Evolutionary conservation across 1,140 invertebrate species (phyloP).

Genomic region (Pseudomyrmex dendroicus): DNA sequence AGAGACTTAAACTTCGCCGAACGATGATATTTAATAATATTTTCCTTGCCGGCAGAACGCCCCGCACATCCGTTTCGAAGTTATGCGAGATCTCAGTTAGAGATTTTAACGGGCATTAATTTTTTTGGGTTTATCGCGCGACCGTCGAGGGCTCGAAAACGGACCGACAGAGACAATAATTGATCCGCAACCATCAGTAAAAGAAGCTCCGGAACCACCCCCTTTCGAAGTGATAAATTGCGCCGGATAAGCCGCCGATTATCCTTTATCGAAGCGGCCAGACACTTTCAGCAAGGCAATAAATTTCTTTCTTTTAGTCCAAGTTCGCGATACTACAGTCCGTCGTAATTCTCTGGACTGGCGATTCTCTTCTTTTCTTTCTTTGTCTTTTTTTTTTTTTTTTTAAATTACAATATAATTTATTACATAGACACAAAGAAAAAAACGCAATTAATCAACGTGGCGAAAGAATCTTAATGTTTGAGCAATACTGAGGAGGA

Average conservation of each 20-base stretch:
- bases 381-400: neutral
- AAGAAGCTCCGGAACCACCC: conserved; percentile 16
- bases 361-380: neutral
- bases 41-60: conserved; percentile 30
- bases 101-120: conserved; percentile 52
- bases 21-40: conserved; percentile 60
- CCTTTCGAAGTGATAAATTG: conserved; percentile 53
- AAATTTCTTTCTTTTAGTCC: conserved; percentile 44
- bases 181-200: conserved; percentile 27
- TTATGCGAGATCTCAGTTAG: conserved; percentile 42
- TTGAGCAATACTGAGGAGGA: neutral
- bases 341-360: conserved; percentile 30
- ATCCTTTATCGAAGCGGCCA: conserved; percentile 47
- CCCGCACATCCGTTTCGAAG: conserved; percentile 46
- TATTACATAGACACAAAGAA: conserved; percentile 11
- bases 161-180: conserved; percentile 50
- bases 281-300: conserved; percentile 56
- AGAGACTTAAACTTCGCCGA: conserved; percentile 55
- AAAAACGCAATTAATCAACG: conserved; percentile 27
- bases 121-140: conserved; percentile 21
- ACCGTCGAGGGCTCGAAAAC: conserved; percentile 31
- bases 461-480: neutral
- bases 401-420: conserved; percentile 34
- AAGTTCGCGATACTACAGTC: conserved; percentile 1
- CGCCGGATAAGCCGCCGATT: conserved; percentile 48